A percentile compares a stretch with the other conserved stretches of the same genome.
Conservation (phyloP, 2,888 invertebrate genomes). For the Cerceris ruficornis region DNA sequence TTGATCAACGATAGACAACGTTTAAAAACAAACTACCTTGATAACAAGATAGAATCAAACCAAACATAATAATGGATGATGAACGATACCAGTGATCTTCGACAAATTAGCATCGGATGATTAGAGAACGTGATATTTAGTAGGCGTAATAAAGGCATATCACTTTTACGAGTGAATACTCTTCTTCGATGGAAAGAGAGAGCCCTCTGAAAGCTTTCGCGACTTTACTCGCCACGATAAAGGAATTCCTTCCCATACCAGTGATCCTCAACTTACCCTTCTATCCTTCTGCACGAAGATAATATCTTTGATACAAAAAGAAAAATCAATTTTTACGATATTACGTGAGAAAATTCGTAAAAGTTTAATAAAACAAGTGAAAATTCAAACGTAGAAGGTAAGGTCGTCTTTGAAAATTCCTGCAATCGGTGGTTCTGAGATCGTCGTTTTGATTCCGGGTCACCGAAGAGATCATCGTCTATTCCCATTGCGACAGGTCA, state of each 20-base stretch:
- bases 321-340: too few relatives aligned
- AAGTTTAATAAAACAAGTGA: neutral
- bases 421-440: conserved; percentile 1
- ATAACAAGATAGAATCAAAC: neutral
- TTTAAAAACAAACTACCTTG: neutral
- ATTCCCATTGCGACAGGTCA: conserved; percentile 68
- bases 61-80: neutral
- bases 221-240: conserved; percentile 51
- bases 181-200: conserved; percentile 15
- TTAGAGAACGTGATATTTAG: neutral
- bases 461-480: conserved; percentile 64
- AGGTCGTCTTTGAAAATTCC: neutral
- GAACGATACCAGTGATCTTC: neutral
- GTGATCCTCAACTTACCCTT: conserved; percentile 52
- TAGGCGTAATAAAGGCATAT: conserved; percentile 28
- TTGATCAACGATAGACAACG: neutral
- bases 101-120: neutral
- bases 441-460: conserved; percentile 54
- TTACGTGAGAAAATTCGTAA: too few relatives aligned
- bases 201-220: conserved; percentile 24
- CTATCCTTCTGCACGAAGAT: too few relatives aligned
- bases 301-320: too few relatives aligned
- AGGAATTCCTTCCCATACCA: conserved; percentile 21
- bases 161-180: conserved; percentile 31
- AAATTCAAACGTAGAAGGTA: neutral